Conservation (phyloP, 2,797 vertebrate genomes). For the Xerus rutilus region DNA sequence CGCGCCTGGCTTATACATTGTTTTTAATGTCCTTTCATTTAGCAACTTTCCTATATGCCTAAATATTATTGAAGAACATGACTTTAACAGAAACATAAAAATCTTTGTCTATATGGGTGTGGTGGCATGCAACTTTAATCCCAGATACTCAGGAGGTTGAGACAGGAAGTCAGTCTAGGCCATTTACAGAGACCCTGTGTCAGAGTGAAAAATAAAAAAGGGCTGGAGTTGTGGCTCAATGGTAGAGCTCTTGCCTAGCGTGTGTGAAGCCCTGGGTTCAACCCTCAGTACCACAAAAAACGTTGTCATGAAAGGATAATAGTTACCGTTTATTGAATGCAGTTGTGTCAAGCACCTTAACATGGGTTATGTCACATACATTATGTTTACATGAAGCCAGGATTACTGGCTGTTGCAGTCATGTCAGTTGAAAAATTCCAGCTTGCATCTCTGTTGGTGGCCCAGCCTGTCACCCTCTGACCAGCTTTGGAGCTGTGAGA, state of each 20-base stretch:
- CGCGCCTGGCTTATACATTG: not conserved
- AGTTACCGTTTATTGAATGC: conserved; percentile 21
- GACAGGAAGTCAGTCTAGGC: not conserved
- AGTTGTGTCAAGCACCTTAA: not conserved
- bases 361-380: not conserved
- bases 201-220: not conserved
- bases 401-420: not conserved
- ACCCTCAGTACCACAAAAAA: not conserved
- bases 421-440: not conserved
- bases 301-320: not conserved
- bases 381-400: not conserved
- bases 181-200: not conserved
- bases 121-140: not conserved
- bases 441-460: not conserved
- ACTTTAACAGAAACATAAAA: conserved; percentile 28
- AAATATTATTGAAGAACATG: conserved; percentile 42
- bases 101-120: not conserved
- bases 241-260: not conserved
- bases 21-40: conserved; percentile 3
- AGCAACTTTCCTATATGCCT: not conserved
- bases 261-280: not conserved
- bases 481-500: not conserved
- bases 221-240: not conserved
- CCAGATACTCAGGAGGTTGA: not conserved
- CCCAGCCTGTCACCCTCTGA: not conserved